A percentile compares a stretch with the other conserved stretches of the same genome.
phyloP scores from a whole-genome alignment of 2,888 invertebrate genomes.

The Apodemia zela region DNA sequence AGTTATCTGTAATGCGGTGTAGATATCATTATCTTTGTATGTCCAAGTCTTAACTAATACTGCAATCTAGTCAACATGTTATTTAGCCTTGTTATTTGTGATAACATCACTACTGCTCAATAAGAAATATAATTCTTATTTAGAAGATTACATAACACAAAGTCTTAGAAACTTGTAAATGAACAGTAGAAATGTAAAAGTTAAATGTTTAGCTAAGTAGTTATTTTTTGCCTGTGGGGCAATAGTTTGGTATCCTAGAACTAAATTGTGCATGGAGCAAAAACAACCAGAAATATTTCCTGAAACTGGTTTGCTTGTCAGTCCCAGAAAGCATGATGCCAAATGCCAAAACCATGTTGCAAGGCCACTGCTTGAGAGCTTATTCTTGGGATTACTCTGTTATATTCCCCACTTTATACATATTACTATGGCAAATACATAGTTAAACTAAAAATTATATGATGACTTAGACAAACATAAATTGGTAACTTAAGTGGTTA shows the following conservation, averaged over 20 bases:
- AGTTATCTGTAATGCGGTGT: not conserved
- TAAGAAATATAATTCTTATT: not conserved
- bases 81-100: conserved; percentile 4
- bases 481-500: too few relatives aligned
- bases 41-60: conserved; percentile 20
- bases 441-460: too few relatives aligned
- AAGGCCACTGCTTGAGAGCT: too few relatives aligned
- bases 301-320: not conserved
- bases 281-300: not conserved
- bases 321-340: not conserved
- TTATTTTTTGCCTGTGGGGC: not conserved
- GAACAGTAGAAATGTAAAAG: not conserved
- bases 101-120: not conserved
- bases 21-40: conserved; percentile 29
- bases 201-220: not conserved
- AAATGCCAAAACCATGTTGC: not conserved
- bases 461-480: too few relatives aligned
- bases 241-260: not conserved
- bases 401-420: too few relatives aligned
- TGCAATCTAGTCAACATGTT: not conserved
- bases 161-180: not conserved
- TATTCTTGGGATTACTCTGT: too few relatives aligned
- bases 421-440: too few relatives aligned
- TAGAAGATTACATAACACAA: not conserved
- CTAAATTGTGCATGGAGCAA: not conserved